Base-by-base conservation (phyloP, 1,140 invertebrate genomes). In the Acyrthosiphon pisum region DNA sequence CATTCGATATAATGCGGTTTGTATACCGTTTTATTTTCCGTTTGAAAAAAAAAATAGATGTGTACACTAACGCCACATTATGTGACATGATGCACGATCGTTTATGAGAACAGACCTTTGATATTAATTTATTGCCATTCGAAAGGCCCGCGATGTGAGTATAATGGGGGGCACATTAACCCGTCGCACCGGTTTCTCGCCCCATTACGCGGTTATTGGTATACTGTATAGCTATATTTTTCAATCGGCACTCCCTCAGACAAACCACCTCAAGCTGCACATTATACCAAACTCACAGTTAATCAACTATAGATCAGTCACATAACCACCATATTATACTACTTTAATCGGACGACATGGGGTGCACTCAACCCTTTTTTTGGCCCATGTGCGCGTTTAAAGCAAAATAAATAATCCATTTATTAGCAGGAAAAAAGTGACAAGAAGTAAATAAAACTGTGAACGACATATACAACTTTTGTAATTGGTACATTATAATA, bases 81-180 rank as follows among this genome's bases (percentile, higher is more conserved):
- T 81, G 20, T 41, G 35, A 37, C 37, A 83, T 83, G 35, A 83
- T 83, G 37, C 35, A 89, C 48, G 87, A 50, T 23, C 87, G 87
- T 89, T 89, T 50, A n/a, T 35, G 48, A 89, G 86, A 35, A 35
- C 14, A 88, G 86, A 48, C 86, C 87, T 89, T 89, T 89, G 81
- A 83, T 83, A 89, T 89, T 89, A 56, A 90, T 90, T 90, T 90
- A 90, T 60, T 7, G 37, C 35, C 37, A 35, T 60, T 35, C 53
- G 1, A 90, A 37, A 23, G 20, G 22, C 35, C 20, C 35, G 35
- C 22, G 56, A 90, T 60, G 48, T 53, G 35, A 90, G 35, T 18
- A 90, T 53, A 60, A 90, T 90, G 30, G 88, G 88, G 50, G 88
- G 50, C 37, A n/a, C 48, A 41, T 60, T 60, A 90, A 90, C 50